Evolutionary conservation across 1,140 invertebrate genomes (phyloP).

Genomic region (Conus betulinus): DNA sequence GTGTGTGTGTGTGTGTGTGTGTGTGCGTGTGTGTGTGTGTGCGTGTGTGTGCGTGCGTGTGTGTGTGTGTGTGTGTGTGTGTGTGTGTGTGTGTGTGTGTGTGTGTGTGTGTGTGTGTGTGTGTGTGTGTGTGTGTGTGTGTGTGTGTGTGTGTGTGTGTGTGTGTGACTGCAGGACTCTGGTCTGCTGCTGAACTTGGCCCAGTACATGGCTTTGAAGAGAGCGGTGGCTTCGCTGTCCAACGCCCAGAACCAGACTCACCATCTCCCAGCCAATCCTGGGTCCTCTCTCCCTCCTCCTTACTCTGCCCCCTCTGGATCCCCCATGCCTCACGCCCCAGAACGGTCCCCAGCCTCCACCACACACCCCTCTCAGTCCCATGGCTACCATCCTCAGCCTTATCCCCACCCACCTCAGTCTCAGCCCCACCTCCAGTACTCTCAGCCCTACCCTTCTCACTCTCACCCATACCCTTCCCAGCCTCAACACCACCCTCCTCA

Average conservation of each 20-base stretch:
- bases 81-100: not conserved
- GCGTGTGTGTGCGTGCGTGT: not conserved
- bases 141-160: conserved; percentile 12
- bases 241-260: not conserved
- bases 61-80: not conserved
- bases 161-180: not conserved
- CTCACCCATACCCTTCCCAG: not conserved
- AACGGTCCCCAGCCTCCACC: not conserved
- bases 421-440: not conserved
- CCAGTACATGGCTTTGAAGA: not conserved
- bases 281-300: not conserved
- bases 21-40: conserved; percentile 1
- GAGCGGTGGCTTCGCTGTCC: not conserved
- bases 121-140: conserved; percentile 5
- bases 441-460: not conserved
- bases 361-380: not conserved
- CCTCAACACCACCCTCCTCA: not conserved
- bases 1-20: conserved; percentile 4
- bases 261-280: not conserved
- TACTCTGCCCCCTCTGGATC: not conserved
- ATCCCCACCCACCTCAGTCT: not conserved
- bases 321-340: not conserved
- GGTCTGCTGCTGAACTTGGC: not conserved
- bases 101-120: conserved; percentile 10
- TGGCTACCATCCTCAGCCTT: not conserved